Evolutionary conservation across 1,140 invertebrate species (phyloP).

Genomic region (Bombus confusus): DNA sequence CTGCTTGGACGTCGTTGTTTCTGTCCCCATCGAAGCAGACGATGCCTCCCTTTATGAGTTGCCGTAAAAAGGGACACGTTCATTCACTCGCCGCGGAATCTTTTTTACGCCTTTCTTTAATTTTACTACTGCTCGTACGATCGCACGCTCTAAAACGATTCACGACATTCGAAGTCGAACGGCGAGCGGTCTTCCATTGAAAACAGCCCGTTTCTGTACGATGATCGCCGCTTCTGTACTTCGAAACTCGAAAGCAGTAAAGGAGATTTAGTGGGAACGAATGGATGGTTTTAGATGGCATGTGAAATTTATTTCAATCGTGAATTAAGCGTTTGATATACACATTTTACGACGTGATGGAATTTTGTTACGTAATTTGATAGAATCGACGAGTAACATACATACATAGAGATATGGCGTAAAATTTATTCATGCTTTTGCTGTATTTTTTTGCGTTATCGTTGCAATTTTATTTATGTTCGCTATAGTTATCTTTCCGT

Average conservation of each 20-base stretch:
- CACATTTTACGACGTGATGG: not conserved
- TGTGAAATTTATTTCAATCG: not conserved
- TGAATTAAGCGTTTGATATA: not conserved
- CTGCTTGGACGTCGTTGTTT: not conserved
- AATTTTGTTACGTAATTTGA: not conserved
- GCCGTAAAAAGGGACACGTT: constrained; percentile 58
- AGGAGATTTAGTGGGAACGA: not conserved
- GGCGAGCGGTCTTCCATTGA: not conserved
- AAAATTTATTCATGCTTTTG: not conserved
- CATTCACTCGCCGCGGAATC: constrained; percentile 50
- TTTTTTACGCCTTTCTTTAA: constrained; percentile 55
- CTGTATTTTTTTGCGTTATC: not conserved
- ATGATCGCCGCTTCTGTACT: not conserved
- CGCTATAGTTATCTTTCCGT: not conserved
- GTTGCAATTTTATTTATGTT: not conserved
- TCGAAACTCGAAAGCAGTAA: not conserved
- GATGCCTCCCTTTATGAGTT: not conserved
- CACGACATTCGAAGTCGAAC: not conserved
- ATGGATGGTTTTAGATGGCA: not conserved
- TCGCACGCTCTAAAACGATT: constrained; percentile 17
- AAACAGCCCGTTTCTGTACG: not conserved
- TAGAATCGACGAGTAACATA: not conserved
- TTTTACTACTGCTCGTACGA: constrained; percentile 45
- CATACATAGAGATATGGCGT: not conserved
- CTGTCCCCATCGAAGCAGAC: not conserved